phyloP scores from a whole-genome alignment of 2,888 invertebrate genomes.

The Hololepta plana region DNA sequence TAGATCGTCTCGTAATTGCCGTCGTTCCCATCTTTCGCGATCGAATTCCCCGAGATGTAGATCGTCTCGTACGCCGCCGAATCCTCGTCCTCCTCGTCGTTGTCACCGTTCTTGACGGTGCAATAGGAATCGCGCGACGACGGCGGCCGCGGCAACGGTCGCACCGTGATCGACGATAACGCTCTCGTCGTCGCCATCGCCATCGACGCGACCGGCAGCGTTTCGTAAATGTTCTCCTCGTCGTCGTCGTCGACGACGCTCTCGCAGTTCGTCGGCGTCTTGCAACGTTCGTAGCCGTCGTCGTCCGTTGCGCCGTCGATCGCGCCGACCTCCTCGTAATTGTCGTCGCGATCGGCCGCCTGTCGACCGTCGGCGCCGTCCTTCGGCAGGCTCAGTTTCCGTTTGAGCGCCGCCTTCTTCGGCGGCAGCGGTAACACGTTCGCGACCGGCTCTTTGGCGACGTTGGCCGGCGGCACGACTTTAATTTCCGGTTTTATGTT shows the following conservation, averaged over 20 bases:
- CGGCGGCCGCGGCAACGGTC: constrained; percentile 30
- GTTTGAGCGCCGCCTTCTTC: constrained; percentile 4
- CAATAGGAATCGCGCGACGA: constrained; percentile 40
- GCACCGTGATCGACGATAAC: constrained; percentile 17
- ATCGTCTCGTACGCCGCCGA: constrained; percentile 43
- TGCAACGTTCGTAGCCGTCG: constrained; percentile 35
- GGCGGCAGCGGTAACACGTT: neutral
- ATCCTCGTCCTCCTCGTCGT: constrained; percentile 25
- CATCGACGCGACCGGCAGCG: constrained; percentile 21
- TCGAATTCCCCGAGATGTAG: constrained; percentile 13
- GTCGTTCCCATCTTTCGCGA: constrained; percentile 10
- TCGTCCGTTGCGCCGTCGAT: constrained; percentile 17
- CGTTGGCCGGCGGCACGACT: constrained; percentile 7
- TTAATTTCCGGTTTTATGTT: constrained; percentile 2
- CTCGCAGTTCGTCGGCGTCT: constrained; percentile 18
- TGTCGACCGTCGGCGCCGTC: no score
- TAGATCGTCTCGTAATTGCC: constrained; percentile 14
- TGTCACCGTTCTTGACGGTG: constrained; percentile 35
- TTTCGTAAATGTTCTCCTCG: constrained; percentile 35
- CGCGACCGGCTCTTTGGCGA: constrained; percentile 2
- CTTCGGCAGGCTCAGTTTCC: constrained; percentile 8
- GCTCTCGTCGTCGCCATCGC: neutral
- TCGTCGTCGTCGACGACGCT: constrained; percentile 23
- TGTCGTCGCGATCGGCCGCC: constrained; percentile 7
- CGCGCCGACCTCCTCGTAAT: constrained; percentile 8